Base-by-base conservation (phyloP, 1,140 invertebrate genomes). In the Plectrocnemia conspersa region DNA sequence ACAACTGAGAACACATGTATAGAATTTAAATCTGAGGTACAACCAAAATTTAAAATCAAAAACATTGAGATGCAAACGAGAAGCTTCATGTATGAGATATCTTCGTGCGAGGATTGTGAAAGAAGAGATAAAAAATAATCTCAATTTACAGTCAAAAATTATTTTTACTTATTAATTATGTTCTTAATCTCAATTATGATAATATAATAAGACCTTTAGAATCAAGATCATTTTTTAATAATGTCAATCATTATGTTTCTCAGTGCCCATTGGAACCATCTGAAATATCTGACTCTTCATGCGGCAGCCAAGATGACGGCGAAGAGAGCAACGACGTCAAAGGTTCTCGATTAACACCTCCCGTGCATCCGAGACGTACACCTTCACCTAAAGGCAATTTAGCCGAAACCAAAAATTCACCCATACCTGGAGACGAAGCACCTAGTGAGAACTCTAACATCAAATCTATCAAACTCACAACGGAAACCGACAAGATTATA, bases 261-360 rank as follows among this genome's bases (percentile, higher is more conserved):
- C 27, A 29, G 10, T 68, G 71, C 5, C 22, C n/a, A n/a, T n/a
- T 68, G n/a, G 72, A 72, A 48, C 68, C 67, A 13, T 74, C 72
- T 2, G 73, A 75, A 54, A 68, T 72, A 35, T 75, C 73, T 0
- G 72, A 74, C 58, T 61, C 59, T 16, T 61, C 59, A 3, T 54
- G 49, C 15, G 56, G 59, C 41, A 74, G 70, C 54, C 74, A 72
- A 54, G 72, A 68, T 0, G 71, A 64, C 2, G 71, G 68, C n/a
- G 71, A 58, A 36, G 59, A 61, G 24, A 38, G 54, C 3, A 5
- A 6, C 2, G 40, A 27, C 10, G 29, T 29, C 27, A 40, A 25
- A 0, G 47, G 47, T 16, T 3, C 25, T 7, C 13, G 32, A 7
- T 50, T 35, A 50, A 38, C 47, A 23, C 47, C 47, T 1, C 47